phyloP scores from a whole-genome alignment of 2,797 vertebrate species.

The Poecilia picta region DNA sequence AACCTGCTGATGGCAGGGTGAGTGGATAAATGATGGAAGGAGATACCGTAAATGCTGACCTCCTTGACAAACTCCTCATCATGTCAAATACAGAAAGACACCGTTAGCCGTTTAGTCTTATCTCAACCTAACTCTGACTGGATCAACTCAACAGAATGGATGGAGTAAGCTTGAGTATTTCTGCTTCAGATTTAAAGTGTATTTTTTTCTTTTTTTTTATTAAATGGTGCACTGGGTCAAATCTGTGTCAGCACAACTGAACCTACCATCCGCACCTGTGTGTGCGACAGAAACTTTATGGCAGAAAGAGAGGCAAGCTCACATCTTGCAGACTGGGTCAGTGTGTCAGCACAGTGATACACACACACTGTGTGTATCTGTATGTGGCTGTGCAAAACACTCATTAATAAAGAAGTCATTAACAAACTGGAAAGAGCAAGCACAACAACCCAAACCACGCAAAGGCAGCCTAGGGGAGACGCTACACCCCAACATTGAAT shows the following conservation, averaged over 20 bases:
- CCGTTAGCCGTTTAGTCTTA: neutral
- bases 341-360: slow-evolving; percentile 64
- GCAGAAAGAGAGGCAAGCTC: slow-evolving; percentile 55
- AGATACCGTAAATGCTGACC: neutral
- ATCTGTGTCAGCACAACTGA: slow-evolving; percentile 36
- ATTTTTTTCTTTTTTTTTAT: neutral
- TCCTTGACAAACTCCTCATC: neutral
- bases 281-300: slow-evolving; percentile 42
- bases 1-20: neutral
- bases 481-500: slow-evolving; percentile 5
- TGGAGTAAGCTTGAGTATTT: slow-evolving; percentile 1
- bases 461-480: slow-evolving; percentile 16
- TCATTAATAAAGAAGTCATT: slow-evolving; percentile 46
- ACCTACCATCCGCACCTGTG: slow-evolving; percentile 37
- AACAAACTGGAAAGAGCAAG: slow-evolving; percentile 15
- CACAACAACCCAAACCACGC: slow-evolving; percentile 23
- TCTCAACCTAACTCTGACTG: neutral
- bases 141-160: neutral
- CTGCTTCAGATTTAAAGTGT: neutral
- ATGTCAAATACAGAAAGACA: no score
- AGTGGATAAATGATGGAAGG: neutral
- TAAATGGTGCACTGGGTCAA: slow-evolving; percentile 15
- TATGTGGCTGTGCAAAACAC: slow-evolving; percentile 9
- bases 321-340: slow-evolving; percentile 73
- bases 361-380: slow-evolving; percentile 21